These are phyloP conservation scores for Ginglymostoma cirratum DNA, from an alignment of 2,113 vertebrate genomes.

Conservation along the genomic window DNA sequence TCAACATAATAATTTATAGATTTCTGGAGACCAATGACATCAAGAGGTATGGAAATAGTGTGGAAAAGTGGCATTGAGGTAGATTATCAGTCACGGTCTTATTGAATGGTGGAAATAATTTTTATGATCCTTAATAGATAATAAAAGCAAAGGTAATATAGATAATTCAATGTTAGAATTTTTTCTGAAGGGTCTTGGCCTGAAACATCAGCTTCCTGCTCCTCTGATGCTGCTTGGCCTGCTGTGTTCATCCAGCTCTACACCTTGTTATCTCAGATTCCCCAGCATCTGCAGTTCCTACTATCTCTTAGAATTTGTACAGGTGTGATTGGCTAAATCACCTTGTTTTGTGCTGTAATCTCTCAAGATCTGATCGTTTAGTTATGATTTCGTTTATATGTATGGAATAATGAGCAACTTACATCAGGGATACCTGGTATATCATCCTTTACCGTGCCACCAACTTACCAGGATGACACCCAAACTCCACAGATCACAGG, in stretches of 20 bases:
- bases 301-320: background rate
- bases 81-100: too few species aligned
- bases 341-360: background rate
- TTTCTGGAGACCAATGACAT: too few species aligned
- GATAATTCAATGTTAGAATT: background rate
- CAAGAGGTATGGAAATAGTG: too few species aligned
- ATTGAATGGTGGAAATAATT: too few species aligned
- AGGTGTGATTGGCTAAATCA: background rate
- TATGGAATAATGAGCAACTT: background rate
- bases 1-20: too few species aligned
- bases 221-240: too few species aligned
- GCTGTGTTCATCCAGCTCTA: too few species aligned
- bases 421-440: background rate
- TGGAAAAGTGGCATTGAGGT: too few species aligned
- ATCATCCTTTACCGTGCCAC: background rate
- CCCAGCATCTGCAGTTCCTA: too few species aligned
- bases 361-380: background rate
- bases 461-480: constrained; percentile 91
- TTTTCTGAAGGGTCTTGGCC: too few species aligned
- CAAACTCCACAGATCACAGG: constrained; percentile 96
- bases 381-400: background rate
- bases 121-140: background rate
- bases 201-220: too few species aligned
- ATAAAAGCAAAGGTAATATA: background rate
- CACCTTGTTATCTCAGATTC: too few species aligned